These are phyloP conservation scores for Lethrus apterus DNA, from an alignment of 1,140 invertebrate genomes.

Conservation along the genomic window DNA sequence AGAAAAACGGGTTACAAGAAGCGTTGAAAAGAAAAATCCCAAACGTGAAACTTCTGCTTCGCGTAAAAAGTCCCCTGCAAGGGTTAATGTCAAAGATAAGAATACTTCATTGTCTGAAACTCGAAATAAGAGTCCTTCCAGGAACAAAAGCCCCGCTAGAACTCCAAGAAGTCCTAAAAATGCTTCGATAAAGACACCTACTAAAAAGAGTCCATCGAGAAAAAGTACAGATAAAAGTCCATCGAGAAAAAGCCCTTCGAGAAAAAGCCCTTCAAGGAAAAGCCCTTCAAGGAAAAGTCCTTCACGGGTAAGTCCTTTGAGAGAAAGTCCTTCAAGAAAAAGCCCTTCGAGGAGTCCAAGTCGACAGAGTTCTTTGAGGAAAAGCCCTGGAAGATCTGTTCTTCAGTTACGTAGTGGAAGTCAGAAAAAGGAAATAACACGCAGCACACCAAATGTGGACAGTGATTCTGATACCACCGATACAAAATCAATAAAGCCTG, in stretches of 20 bases:
- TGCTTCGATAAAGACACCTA: neutral
- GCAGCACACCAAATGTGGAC: neutral
- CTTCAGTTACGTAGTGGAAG: conserved; percentile 3
- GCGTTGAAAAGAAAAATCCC: neutral
- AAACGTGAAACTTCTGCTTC: conserved; percentile 1
- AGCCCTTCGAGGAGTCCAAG: neutral
- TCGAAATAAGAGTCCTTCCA: conserved; percentile 8
- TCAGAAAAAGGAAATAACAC: neutral
- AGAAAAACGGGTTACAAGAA: neutral
- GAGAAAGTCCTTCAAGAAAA: neutral
- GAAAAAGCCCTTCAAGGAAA: conserved; percentile 11
- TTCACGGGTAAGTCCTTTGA: conserved; percentile 7
- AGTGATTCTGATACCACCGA: conserved; percentile 6
- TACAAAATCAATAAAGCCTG: neutral
- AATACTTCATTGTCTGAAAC: no score
- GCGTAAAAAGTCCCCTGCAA: neutral
- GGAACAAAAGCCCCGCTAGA: neutral
- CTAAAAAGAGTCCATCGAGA: conserved; percentile 5
- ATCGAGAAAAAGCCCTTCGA: neutral
- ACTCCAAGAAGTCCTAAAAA: no score
- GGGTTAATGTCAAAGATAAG: no score
- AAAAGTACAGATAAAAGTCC: conserved; percentile 3
- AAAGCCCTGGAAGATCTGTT: neutral
- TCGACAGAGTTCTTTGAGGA: neutral
- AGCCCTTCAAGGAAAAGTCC: conserved; percentile 13